A percentile compares a stretch with the other conserved stretches of the same genome.
phyloP scores from a whole-genome alignment of 2,888 invertebrate genomes.

The Amaurobius ferox region DNA sequence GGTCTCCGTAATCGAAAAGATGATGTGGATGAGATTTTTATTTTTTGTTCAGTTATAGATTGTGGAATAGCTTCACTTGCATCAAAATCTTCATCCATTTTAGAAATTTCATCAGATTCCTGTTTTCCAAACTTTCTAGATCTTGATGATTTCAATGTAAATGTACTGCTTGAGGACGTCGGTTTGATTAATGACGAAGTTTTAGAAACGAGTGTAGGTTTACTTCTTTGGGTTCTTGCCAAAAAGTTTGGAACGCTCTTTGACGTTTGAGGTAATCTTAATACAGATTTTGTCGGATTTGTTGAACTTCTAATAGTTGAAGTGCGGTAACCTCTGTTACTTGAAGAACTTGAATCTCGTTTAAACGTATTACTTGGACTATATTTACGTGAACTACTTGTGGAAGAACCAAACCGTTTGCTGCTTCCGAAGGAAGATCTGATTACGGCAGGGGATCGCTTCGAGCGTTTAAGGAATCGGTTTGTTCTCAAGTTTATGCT shows the following conservation, averaged over 20 bases:
- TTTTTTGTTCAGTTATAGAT: constrained; percentile 43
- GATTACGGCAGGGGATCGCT: constrained; percentile 26
- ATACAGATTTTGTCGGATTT: not conserved
- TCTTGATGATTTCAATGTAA: constrained; percentile 19
- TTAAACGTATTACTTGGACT: constrained; percentile 17
- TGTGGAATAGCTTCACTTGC: constrained; percentile 60
- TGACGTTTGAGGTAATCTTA: not conserved
- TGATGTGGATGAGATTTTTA: constrained; percentile 14
- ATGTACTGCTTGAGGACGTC: not conserved
- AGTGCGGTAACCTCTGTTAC: not conserved
- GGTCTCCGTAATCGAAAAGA: constrained; percentile 33
- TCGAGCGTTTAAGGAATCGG: constrained; percentile 14
- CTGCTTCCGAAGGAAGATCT: constrained; percentile 4
- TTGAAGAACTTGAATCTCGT: constrained; percentile 1
- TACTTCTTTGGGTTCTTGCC: constrained; percentile 33
- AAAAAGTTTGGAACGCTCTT: constrained; percentile 45
- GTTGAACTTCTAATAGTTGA: not conserved
- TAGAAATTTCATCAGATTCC: constrained; percentile 3
- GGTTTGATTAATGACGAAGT: constrained; percentile 1
- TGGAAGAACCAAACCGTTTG: constrained; percentile 43
- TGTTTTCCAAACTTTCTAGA: constrained; percentile 44
- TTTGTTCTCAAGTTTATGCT: constrained; percentile 1
- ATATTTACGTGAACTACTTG: constrained; percentile 32
- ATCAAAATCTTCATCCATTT: constrained; percentile 64
- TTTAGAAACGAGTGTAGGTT: not conserved